These are phyloP conservation scores for Epicampocera succincta DNA, from an alignment of 2,888 invertebrate genomes.

Conservation along the genomic window DNA sequence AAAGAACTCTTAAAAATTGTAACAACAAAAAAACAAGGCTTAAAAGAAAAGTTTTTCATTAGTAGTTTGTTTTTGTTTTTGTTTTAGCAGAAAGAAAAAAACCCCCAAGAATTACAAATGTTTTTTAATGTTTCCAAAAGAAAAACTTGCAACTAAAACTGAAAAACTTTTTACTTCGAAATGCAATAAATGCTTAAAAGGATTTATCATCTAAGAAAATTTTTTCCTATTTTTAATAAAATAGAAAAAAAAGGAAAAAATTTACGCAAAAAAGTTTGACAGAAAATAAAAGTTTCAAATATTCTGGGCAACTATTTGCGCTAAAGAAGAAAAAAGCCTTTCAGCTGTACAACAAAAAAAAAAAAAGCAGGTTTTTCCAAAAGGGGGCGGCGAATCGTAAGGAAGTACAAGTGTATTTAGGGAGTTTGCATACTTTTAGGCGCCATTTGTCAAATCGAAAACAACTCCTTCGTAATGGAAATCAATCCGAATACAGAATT, in stretches of 20 bases:
- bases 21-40: conserved; percentile 49
- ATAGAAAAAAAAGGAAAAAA: conserved; percentile 10
- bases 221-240: conserved; percentile 5
- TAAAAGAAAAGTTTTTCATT: conserved; percentile 70
- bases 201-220: conserved; percentile 63
- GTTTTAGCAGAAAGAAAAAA: not conserved
- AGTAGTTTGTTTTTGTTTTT: conserved; percentile 61
- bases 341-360: not conserved
- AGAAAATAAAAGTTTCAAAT: not conserved
- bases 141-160: conserved; percentile 44
- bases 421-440: no score
- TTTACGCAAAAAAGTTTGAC: not conserved
- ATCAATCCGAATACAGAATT: no score
- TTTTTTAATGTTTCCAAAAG: conserved; percentile 43
- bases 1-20: conserved; percentile 32
- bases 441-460: no score
- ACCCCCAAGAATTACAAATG: conserved; percentile 60
- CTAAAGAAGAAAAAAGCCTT: conserved; percentile 1
- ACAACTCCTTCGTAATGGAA: no score
- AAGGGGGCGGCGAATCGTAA: no score
- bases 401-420: no score
- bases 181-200: conserved; percentile 70
- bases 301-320: not conserved
- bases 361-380: no score
- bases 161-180: conserved; percentile 68